Evolutionary conservation across 2,113 vertebrate genomes (phyloP).

Genomic region (Illadopsis cleaveri): DNA sequence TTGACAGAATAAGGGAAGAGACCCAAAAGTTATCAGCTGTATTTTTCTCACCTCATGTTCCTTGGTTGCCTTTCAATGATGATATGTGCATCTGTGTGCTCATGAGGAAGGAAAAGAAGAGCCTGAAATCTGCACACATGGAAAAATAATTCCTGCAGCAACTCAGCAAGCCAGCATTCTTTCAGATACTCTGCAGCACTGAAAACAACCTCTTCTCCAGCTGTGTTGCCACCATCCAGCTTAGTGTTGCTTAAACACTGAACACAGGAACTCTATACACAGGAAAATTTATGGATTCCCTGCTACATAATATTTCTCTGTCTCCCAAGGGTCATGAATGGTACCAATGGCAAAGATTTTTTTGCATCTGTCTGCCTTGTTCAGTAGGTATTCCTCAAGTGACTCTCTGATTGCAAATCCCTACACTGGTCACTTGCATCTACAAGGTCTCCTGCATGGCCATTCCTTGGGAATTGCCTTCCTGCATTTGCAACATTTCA

Average conservation of each 20-base stretch:
- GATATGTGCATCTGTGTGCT: background rate
- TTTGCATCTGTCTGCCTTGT: background rate
- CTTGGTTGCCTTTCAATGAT: background rate
- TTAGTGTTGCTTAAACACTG: background rate
- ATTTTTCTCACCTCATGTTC: background rate
- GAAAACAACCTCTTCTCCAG: background rate
- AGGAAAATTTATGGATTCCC: background rate
- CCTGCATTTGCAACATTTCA: background rate
- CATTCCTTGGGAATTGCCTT: background rate
- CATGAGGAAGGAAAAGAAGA: background rate
- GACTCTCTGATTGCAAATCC: background rate
- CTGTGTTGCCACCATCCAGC: background rate
- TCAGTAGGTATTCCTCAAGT: background rate
- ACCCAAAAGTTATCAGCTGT: background rate
- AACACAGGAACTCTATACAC: background rate
- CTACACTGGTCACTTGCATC: background rate
- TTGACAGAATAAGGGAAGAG: background rate
- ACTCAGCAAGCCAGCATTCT: background rate
- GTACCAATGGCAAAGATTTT: background rate
- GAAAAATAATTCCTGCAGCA: background rate
- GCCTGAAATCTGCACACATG: background rate
- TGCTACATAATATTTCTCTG: background rate
- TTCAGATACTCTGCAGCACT: background rate
- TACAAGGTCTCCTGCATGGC: background rate
- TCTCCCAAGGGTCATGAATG: background rate